Percentiles rank a stretch among this genome's conserved stretches.
phyloP scores from a whole-genome alignment of 2,888 invertebrate species.

The Ennomos erosarius region DNA sequence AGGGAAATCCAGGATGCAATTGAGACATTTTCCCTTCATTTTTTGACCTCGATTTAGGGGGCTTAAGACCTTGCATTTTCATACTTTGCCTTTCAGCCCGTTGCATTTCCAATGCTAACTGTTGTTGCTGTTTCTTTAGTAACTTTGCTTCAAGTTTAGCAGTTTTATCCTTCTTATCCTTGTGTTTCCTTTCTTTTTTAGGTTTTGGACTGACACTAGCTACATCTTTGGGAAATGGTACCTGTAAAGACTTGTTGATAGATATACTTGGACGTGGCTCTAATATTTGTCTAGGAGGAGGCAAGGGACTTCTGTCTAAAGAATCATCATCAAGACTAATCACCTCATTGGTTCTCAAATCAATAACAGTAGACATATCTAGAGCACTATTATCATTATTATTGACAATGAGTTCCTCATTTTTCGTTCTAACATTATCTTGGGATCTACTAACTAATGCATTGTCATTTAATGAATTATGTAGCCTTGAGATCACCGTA shows the following conservation, averaged over 20 bases:
- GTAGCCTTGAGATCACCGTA: conserved; percentile 76
- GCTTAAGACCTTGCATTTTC: conserved; percentile 64
- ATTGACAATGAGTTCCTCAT: conserved; percentile 75
- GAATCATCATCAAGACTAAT: conserved; percentile 81
- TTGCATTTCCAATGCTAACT: conserved; percentile 73
- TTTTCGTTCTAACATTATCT: conserved; percentile 65
- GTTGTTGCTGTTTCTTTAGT: conserved; percentile 77
- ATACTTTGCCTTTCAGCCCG: conserved; percentile 70
- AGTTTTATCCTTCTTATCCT: conserved; percentile 80
- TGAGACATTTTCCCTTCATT: conserved; percentile 72
- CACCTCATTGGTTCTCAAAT: conserved; percentile 80
- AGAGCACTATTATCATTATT: conserved; percentile 81
- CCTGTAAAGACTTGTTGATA: conserved; percentile 76
- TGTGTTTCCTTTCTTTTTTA: conserved; percentile 85
- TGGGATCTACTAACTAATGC: conserved; percentile 58
- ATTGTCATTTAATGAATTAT: conserved; percentile 65
- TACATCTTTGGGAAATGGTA: conserved; percentile 80
- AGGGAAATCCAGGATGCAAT: conserved; percentile 76
- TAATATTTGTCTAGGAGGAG: conserved; percentile 50
- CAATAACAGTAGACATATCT: conserved; percentile 79
- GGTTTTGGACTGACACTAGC: conserved; percentile 84
- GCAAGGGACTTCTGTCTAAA: conserved; percentile 64
- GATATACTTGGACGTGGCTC: conserved; percentile 69
- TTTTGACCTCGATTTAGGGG: conserved; percentile 73
- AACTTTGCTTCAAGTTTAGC: conserved; percentile 78